Percentiles rank a stretch among this genome's conserved stretches.
These are phyloP conservation scores for Tachysurus vachellii DNA, from an alignment of 2,113 vertebrate species.

Conservation along the genomic window DNA sequence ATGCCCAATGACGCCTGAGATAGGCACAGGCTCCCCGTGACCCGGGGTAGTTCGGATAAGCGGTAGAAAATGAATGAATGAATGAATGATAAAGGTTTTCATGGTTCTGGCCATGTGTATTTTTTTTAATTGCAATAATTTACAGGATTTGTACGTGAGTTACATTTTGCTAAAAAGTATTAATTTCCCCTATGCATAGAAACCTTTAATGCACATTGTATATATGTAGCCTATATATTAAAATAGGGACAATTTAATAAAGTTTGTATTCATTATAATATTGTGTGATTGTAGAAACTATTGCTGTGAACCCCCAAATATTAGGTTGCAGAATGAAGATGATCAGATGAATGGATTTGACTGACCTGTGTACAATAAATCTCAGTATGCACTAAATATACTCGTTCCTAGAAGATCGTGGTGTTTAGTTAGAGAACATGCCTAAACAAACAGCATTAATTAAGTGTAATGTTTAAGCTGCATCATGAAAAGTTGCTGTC, in stretches of 20 bases:
- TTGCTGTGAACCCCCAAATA: neutral
- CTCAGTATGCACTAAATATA: neutral
- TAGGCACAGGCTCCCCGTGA: no score
- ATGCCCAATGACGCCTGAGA: no score
- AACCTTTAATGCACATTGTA: neutral
- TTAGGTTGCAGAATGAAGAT: neutral
- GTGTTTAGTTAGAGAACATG: neutral
- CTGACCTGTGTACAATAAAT: neutral
- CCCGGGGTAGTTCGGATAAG: no score
- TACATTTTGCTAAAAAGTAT: no score
- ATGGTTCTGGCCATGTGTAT: no score
- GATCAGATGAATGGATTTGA: neutral
- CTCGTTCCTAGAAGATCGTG: neutral
- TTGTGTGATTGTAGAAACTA: neutral
- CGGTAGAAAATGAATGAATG: no score
- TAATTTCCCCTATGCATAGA: no score
- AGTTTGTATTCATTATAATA: neutral
- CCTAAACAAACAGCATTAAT: neutral
- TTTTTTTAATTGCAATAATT: no score
- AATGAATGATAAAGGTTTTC: no score
- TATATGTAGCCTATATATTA: neutral
- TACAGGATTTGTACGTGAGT: no score
- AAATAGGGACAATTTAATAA: neutral
- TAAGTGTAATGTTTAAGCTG: neutral
- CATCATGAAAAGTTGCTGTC: neutral